Percentiles rank a stretch among this genome's conserved stretches.
Evolutionary conservation across 2,113 vertebrate genomes (phyloP).

Genomic region (Rousettus leschenaultii): DNA sequence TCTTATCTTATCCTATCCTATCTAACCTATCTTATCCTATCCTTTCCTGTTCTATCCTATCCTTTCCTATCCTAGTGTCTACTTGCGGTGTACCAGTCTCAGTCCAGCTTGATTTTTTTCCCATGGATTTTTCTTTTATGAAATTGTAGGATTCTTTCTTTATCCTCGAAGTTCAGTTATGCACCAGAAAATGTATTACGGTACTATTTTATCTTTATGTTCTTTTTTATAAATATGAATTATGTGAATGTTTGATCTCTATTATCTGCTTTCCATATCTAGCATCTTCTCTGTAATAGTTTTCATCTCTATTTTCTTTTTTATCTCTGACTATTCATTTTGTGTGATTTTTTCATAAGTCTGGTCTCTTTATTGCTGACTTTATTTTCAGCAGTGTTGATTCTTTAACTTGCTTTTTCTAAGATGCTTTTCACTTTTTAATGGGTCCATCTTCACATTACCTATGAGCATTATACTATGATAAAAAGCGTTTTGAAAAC

Average conservation of each 20-base stretch:
- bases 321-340: conserved; percentile 3
- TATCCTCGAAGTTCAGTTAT: background rate
- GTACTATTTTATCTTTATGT: background rate
- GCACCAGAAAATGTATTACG: background rate
- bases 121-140: background rate
- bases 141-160: background rate
- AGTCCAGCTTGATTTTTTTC: background rate
- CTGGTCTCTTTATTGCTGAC: background rate
- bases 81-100: background rate
- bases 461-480: conserved; percentile 3
- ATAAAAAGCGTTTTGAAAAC: background rate
- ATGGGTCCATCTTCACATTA: background rate
- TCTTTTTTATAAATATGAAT: background rate
- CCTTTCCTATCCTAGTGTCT: background rate
- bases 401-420: background rate
- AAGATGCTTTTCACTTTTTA: background rate
- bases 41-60: too few relatives aligned
- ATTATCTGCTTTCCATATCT: background rate
- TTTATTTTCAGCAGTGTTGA: background rate
- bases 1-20: background rate
- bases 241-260: background rate
- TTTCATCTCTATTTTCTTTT: background rate
- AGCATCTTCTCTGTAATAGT: background rate
- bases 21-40: background rate
- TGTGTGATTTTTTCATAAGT: background rate